phyloP scores from a whole-genome alignment of 2,888 invertebrate species.

The Lymantria dispar region DNA sequence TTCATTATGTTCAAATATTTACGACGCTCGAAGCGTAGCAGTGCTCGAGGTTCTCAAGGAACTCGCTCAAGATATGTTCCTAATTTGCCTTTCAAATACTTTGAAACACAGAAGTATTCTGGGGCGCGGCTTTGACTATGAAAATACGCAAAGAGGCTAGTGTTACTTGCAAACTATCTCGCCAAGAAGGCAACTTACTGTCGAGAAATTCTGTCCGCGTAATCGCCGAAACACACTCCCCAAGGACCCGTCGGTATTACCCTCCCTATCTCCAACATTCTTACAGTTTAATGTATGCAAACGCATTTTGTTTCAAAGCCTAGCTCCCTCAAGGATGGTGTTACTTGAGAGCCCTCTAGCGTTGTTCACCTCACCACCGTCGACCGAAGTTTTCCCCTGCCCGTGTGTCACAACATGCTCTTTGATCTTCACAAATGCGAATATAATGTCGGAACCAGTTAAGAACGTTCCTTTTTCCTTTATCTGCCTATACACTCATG shows the following conservation, averaged over 20 bases:
- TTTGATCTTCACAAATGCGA: slow-evolving; percentile 81
- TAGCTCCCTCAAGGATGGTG: slow-evolving; percentile 74
- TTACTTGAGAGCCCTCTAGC: slow-evolving; percentile 71
- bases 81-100: slow-evolving; percentile 81
- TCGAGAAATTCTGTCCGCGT: slow-evolving; percentile 77
- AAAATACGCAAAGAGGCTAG: slow-evolving; percentile 73
- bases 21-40: slow-evolving; percentile 47
- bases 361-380: slow-evolving; percentile 55
- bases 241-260: slow-evolving; percentile 63
- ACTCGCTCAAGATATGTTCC: slow-evolving; percentile 63
- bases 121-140: slow-evolving; percentile 67
- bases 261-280: slow-evolving; percentile 79
- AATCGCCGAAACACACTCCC: slow-evolving; percentile 79
- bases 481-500: slow-evolving; percentile 56
- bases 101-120: slow-evolving; percentile 72
- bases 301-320: slow-evolving; percentile 83
- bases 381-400: slow-evolving; percentile 62
- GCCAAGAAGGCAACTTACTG: slow-evolving; percentile 63
- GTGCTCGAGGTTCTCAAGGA: slow-evolving; percentile 42
- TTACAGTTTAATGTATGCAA: slow-evolving; percentile 82
- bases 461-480: slow-evolving; percentile 61
- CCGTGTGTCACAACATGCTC: slow-evolving; percentile 74
- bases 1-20: slow-evolving; percentile 66
- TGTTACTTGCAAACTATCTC: slow-evolving; percentile 77
- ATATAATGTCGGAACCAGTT: slow-evolving; percentile 77